Base-by-base conservation (phyloP, 2,797 vertebrate species). In the Acipenser oxyrinchus region DNA sequence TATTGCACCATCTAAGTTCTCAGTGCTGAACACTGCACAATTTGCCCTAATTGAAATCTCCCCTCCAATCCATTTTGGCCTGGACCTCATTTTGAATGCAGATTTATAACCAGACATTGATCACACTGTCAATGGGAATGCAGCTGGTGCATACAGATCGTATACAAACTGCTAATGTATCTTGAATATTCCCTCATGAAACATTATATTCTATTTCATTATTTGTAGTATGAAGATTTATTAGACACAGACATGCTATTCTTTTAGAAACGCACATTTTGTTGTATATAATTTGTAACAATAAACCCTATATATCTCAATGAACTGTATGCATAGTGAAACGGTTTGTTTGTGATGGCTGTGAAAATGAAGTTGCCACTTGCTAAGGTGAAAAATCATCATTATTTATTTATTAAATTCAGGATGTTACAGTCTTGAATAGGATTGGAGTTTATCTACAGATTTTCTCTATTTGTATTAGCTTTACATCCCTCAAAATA, bases 1-100 rank as follows among this genome's bases (percentile, higher is more conserved):
- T 90, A 89, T 88, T 91, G 92, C 90, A 78, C 70, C 80, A 70
- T 67, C 86, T 91, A 85, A 90, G 88, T 88, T 83, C 78, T 87
- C 79, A 67, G 13, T 84, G 83, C 82, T 85, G 87, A 85, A 89
- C 82, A 83, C 83, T 76, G 80, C 84, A 62, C 15, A 83, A 79
- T 75, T 84, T 72, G 75, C 69, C 74, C 80, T 89, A 90, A 91
- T 89, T 89, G 86, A 89, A 87, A 88, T 87, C 82, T 85, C 77
- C 78, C 71, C 75, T 72, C 70, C 72, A 60, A 53, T 76, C 72
- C 78, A 70, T 65, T 77, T 70, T 65, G 77, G 79, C 75, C 74
- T 55, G 67, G 68, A 72, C 63, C 83, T 90, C 82, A 84, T 86
- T 82, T 79, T 78, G 86, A 88, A 93, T 90, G 86, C 89, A 81